Evolutionary conservation across 1,140 invertebrate species (phyloP).

Genomic region (Neodiprion fabricii): DNA sequence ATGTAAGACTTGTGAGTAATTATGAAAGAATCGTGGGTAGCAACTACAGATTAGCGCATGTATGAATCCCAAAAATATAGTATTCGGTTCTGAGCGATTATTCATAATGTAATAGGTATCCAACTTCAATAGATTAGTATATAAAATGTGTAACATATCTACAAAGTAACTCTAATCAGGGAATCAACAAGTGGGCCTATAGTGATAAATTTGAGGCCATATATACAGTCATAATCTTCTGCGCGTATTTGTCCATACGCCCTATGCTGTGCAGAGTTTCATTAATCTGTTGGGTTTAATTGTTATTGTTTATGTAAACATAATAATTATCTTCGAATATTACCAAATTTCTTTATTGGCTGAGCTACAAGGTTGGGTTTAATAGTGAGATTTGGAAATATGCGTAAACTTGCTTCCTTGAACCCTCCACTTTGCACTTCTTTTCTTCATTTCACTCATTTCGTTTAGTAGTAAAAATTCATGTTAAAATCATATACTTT

Average conservation of each 20-base stretch:
- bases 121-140: not conserved
- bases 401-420: not conserved
- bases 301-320: constrained; percentile 4
- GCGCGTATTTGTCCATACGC: not conserved
- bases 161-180: not conserved
- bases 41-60: no score
- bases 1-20: no score
- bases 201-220: constrained; percentile 4
- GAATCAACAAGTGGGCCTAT: not conserved
- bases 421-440: no score
- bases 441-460: not conserved
- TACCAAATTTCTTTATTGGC: constrained; percentile 1
- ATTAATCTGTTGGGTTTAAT: not conserved
- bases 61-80: not conserved
- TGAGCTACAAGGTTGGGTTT: not conserved
- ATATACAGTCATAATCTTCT: not conserved
- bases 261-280: not conserved
- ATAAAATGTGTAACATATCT: not conserved
- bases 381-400: not conserved
- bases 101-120: not conserved
- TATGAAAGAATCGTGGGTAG: no score
- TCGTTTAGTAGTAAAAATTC: not conserved
- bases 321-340: not conserved
- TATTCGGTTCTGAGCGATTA: not conserved
- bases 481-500: not conserved